Percentiles rank a stretch among this genome's conserved stretches.
phyloP scores from a whole-genome alignment of 2,797 vertebrate species.

The Staurois parvus region DNA sequence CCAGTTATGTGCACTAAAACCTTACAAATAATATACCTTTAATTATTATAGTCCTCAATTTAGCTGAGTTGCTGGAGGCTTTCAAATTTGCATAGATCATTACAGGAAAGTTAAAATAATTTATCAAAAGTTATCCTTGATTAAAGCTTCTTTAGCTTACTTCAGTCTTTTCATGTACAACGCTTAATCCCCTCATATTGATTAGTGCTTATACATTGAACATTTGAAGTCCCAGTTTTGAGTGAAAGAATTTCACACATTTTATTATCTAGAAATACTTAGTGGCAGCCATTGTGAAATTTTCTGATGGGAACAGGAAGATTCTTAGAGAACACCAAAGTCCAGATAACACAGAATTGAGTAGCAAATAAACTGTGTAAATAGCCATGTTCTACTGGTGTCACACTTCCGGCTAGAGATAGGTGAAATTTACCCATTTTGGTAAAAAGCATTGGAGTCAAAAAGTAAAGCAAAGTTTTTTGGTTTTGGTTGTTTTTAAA shows the following conservation, averaged over 20 bases:
- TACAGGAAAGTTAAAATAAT: slow-evolving; percentile 28
- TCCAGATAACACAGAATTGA: neutral
- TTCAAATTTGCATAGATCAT: slow-evolving; percentile 17
- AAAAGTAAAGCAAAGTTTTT: too few relatives aligned
- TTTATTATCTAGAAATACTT: neutral
- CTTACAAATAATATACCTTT: neutral
- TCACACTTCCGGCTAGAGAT: too few relatives aligned
- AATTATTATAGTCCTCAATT: neutral
- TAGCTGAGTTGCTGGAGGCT: neutral
- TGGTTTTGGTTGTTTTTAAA: too few relatives aligned
- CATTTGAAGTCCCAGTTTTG: slow-evolving; percentile 11
- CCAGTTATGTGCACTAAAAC: neutral
- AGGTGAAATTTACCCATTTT: too few relatives aligned
- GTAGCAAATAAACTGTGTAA: too few relatives aligned
- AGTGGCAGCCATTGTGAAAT: neutral
- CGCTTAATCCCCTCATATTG: slow-evolving; percentile 19
- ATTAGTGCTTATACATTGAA: slow-evolving; percentile 8
- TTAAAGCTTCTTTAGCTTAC: slow-evolving; percentile 37
- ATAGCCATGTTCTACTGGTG: too few relatives aligned
- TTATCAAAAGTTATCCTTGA: slow-evolving; percentile 41
- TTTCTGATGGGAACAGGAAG: neutral
- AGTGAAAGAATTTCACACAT: neutral
- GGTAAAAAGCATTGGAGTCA: too few relatives aligned
- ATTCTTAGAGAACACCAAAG: neutral
- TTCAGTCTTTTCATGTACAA: slow-evolving; percentile 15